These are phyloP conservation scores for Xenentodon cancila DNA, from an alignment of 2,797 vertebrate species.

Conservation along the genomic window DNA sequence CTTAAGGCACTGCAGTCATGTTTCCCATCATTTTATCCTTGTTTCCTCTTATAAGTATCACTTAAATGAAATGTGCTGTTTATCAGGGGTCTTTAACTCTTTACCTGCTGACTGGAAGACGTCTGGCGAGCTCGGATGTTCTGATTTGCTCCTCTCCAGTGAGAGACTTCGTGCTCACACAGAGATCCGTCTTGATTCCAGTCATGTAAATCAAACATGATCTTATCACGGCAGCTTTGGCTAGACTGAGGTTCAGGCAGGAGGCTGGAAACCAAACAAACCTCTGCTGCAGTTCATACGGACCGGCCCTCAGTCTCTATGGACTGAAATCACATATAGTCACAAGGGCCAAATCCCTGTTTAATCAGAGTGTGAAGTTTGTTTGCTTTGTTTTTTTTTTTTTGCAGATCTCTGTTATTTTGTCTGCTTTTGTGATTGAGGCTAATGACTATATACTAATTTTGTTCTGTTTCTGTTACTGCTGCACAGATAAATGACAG, in stretches of 20 bases:
- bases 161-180: background rate
- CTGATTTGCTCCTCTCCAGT: background rate
- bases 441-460: no score
- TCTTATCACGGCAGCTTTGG: conserved; percentile 19
- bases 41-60: no score
- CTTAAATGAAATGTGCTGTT: no score
- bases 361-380: background rate
- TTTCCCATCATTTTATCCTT: no score
- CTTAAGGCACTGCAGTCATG: no score
- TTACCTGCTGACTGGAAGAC: no score
- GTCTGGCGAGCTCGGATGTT: no score
- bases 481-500: no score
- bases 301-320: background rate
- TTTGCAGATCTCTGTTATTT: background rate
- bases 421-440: no score
- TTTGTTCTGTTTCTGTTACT: no score
- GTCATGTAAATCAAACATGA: conserved; percentile 31
- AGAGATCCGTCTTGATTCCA: background rate
- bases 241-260: conserved; percentile 23
- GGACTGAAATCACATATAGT: conserved; percentile 7
- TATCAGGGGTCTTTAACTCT: no score
- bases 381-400: background rate
- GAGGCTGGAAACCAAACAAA: conserved; percentile 2
- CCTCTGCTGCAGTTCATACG: conserved; percentile 6
- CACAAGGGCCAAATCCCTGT: conserved; percentile 2